These are phyloP conservation scores for Bellardia pandia DNA, from an alignment of 2,888 invertebrate species.

Conservation along the genomic window DNA sequence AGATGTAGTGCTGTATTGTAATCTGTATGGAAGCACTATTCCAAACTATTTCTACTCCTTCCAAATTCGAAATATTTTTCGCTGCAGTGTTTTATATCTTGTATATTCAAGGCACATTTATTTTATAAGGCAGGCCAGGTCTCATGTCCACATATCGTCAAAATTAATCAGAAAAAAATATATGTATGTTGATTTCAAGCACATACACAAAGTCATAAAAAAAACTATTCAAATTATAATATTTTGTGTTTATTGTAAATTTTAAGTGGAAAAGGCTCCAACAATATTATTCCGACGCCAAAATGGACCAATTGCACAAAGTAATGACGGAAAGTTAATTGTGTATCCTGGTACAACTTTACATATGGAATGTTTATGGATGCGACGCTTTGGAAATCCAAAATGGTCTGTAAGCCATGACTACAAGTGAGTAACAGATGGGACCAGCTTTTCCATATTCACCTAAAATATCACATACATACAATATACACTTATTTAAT, in stretches of 20 bases:
- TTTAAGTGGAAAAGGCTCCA: constrained; percentile 92
- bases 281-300: constrained; percentile 93
- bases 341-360: constrained; percentile 93
- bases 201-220: too few species aligned
- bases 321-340: constrained; percentile 90
- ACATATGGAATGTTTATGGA: constrained; percentile 96
- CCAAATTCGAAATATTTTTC: too few species aligned
- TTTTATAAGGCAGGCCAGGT: too few species aligned
- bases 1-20: too few species aligned
- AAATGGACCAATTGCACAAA: constrained; percentile 92
- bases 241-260: neutral
- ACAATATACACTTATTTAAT: constrained; percentile 24
- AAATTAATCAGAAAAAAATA: too few species aligned
- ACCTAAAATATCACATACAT: neutral
- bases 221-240: too few species aligned
- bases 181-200: too few species aligned
- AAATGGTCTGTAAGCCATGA: constrained; percentile 92
- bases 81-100: too few species aligned
- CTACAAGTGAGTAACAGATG: constrained; percentile 83
- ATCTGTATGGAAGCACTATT: too few species aligned
- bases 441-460: neutral
- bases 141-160: too few species aligned
- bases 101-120: too few species aligned
- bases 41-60: too few species aligned
- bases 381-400: constrained; percentile 92